A percentile compares a stretch with the other conserved stretches of the same genome.
phyloP scores from a whole-genome alignment of 2,113 vertebrate genomes.

The Strix uralensis region DNA sequence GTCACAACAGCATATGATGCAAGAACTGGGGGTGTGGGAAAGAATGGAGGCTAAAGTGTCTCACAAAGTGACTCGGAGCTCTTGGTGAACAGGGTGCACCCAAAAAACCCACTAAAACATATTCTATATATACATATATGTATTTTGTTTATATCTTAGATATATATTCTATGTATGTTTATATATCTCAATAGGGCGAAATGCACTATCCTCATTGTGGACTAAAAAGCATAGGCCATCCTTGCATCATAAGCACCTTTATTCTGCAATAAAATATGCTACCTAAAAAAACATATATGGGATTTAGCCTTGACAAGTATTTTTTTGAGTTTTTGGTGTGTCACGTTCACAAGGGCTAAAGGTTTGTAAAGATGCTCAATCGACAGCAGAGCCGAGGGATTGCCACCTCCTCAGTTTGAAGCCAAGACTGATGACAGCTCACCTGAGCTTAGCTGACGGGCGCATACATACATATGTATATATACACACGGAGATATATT shows the following conservation, averaged over 20 bases:
- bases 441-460: background rate
- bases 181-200: background rate
- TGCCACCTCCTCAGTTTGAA: too few relatives aligned
- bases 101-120: background rate
- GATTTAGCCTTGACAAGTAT: background rate
- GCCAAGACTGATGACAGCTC: background rate
- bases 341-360: fast-evolving
- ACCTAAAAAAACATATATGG: background rate
- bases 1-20: too few relatives aligned
- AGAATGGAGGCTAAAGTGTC: too few relatives aligned
- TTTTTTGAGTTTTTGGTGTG: background rate
- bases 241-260: background rate
- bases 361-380: background rate
- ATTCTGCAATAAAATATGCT: background rate
- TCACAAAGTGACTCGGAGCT: background rate
- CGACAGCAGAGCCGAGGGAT: fast-evolving
- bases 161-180: too few relatives aligned
- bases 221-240: background rate
- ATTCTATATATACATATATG: background rate
- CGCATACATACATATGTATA: background rate
- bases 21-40: background rate
- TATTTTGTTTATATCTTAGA: background rate
- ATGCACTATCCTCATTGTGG: background rate
- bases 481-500: fast-evolving
- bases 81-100: background rate